Evolutionary conservation across 2,113 vertebrate genomes (phyloP).

Genomic region (Orientallactaga bullata): DNA sequence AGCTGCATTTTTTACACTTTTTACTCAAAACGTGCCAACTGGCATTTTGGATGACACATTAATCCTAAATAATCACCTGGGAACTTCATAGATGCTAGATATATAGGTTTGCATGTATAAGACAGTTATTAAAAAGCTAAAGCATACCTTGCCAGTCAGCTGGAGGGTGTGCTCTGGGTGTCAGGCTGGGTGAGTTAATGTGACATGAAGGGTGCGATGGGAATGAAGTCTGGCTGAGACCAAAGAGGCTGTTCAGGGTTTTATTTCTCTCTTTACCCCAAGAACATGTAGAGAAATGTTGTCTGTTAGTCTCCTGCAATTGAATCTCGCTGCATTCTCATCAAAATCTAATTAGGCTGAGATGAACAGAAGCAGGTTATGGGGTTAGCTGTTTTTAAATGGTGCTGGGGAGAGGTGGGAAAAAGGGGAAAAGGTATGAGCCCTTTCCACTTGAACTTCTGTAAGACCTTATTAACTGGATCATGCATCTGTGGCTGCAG

Average conservation of each 20-base stretch:
- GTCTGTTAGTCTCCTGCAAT: slow-evolving; percentile 53
- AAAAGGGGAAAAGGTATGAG: neutral
- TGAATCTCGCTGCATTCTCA: slow-evolving; percentile 73
- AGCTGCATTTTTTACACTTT: slow-evolving; percentile 91
- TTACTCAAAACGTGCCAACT: slow-evolving; percentile 87
- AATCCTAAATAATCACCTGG: slow-evolving; percentile 90
- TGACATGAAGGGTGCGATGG: slow-evolving; percentile 67
- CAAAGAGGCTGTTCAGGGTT: slow-evolving; percentile 68
- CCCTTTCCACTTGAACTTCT: slow-evolving; percentile 6
- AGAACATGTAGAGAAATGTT: slow-evolving; percentile 65
- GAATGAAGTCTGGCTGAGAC: slow-evolving; percentile 45
- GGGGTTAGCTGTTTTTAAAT: slow-evolving; percentile 82
- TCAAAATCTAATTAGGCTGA: slow-evolving; percentile 84
- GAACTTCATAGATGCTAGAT: slow-evolving; percentile 79
- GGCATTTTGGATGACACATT: slow-evolving; percentile 90
- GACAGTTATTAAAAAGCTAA: slow-evolving; percentile 83
- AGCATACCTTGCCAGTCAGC: slow-evolving; percentile 81
- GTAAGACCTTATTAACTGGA: slow-evolving; percentile 4
- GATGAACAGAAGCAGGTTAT: slow-evolving; percentile 46
- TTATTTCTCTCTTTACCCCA: slow-evolving; percentile 72
- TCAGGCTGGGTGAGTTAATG: slow-evolving; percentile 73
- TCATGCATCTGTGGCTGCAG: slow-evolving; percentile 16
- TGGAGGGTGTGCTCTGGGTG: neutral
- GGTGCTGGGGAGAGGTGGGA: slow-evolving; percentile 37
- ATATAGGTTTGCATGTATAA: slow-evolving; percentile 68